Evolutionary conservation across 2,888 invertebrate species (phyloP).

Genomic region (Bhutanitis thaidina): DNA sequence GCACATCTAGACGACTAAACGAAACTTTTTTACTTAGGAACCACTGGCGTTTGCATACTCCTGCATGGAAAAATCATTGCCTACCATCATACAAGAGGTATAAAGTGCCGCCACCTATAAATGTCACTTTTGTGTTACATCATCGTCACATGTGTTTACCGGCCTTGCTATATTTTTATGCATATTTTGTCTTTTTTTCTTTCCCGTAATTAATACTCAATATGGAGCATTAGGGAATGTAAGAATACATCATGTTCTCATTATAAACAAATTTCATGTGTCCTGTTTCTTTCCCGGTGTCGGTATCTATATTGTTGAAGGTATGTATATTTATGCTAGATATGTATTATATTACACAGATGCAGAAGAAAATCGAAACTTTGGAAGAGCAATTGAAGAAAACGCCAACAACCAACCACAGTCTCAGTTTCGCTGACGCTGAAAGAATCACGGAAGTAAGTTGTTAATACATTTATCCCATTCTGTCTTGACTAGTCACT

Average conservation of each 20-base stretch:
- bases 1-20: too few species aligned
- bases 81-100: constrained; percentile 83
- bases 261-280: neutral
- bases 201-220: too few species aligned
- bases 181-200: too few species aligned
- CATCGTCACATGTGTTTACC: too few species aligned
- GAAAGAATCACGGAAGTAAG: constrained; percentile 60
- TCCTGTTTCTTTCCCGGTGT: constrained; percentile 31
- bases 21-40: constrained; percentile 59
- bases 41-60: constrained; percentile 82
- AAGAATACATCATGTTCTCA: too few species aligned
- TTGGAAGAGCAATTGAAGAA: constrained; percentile 67
- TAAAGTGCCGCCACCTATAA: constrained; percentile 28
- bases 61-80: constrained; percentile 85
- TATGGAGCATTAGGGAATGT: too few species aligned
- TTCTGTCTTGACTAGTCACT: too few species aligned
- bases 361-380: constrained; percentile 73
- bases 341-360: constrained; percentile 40
- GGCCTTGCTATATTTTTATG: too few species aligned
- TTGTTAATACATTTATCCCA: neutral
- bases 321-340: too few species aligned
- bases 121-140: constrained; percentile 19
- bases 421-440: constrained; percentile 58
- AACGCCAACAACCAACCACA: constrained; percentile 47
- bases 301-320: too few species aligned